A percentile compares a stretch with the other conserved stretches of the same genome.
phyloP scores from a whole-genome alignment of 2,888 invertebrate species.

The Stratiomys singularior region DNA sequence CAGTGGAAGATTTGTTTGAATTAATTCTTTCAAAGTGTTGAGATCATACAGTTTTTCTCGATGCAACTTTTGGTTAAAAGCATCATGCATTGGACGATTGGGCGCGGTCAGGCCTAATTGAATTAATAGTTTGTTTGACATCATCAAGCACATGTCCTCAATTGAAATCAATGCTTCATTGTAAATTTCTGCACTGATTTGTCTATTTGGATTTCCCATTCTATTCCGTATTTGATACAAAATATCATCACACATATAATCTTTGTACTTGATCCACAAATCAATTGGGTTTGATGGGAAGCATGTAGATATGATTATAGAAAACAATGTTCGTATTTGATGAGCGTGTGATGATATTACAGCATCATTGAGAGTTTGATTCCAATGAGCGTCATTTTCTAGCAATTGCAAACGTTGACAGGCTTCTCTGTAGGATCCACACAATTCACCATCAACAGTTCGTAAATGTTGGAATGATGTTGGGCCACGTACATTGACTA shows the following conservation, averaged over 20 bases:
- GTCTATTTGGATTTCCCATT: slow-evolving; percentile 43
- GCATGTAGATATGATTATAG: slow-evolving; percentile 55
- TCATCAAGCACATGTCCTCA: slow-evolving; percentile 54
- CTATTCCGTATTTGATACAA: slow-evolving; percentile 41
- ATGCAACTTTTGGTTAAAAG: slow-evolving; percentile 55
- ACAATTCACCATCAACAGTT: slow-evolving; percentile 61
- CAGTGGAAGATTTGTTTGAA: slow-evolving; percentile 48
- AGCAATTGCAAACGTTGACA: slow-evolving; percentile 58
- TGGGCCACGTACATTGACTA: slow-evolving; percentile 59
- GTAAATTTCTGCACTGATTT: slow-evolving; percentile 54
- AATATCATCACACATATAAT: slow-evolving; percentile 54
- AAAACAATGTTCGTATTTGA: slow-evolving; percentile 55
- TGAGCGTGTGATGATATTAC: slow-evolving; percentile 49
- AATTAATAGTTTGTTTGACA: slow-evolving; percentile 47
- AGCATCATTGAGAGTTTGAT: slow-evolving; percentile 53
- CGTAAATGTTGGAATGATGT: slow-evolving; percentile 58
- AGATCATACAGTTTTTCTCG: slow-evolving; percentile 54
- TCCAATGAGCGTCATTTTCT: slow-evolving; percentile 57
- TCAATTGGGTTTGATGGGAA: slow-evolving; percentile 56
- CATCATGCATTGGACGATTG: slow-evolving; percentile 54
- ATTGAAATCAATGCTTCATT: slow-evolving; percentile 56
- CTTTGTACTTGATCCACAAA: slow-evolving; percentile 49
- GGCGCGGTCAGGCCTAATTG: slow-evolving; percentile 56
- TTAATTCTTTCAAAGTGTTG: slow-evolving; percentile 48
- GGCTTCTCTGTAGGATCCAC: slow-evolving; percentile 59